Percentiles rank a stretch among this genome's conserved stretches.
phyloP scores from a whole-genome alignment of 2,888 invertebrate species.

The Danaus chrysippus region DNA sequence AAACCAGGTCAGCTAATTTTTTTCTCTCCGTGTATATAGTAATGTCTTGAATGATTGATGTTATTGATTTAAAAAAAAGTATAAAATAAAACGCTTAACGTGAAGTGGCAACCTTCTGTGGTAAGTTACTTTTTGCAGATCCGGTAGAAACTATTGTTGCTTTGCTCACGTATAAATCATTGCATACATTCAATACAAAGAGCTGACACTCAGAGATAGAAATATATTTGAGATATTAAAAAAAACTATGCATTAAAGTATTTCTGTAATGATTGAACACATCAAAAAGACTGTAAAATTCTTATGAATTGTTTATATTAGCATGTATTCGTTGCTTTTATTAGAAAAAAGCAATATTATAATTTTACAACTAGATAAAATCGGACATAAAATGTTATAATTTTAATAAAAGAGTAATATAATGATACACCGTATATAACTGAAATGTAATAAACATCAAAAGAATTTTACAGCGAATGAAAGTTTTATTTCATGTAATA shows the following conservation, averaged over 20 bases:
- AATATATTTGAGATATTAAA: background rate
- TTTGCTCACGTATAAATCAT: constrained; percentile 33
- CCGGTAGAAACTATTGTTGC: constrained; percentile 63
- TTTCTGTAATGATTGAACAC: background rate
- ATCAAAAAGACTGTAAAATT: background rate
- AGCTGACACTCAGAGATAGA: constrained; percentile 11
- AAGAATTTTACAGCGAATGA: background rate
- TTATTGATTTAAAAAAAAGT: constrained; percentile 38
- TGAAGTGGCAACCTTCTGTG: constrained; percentile 28
- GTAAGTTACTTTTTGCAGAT: constrained; percentile 57
- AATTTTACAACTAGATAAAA: no score
- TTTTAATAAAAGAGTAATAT: background rate
- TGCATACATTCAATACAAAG: constrained; percentile 27
- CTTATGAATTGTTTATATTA: background rate
- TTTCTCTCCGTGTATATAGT: constrained; percentile 66
- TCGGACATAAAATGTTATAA: background rate
- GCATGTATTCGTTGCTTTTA: background rate
- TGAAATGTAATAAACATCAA: constrained; percentile 9
- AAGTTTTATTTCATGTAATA: background rate
- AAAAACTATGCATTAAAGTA: background rate
- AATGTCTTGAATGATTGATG: constrained; percentile 69
- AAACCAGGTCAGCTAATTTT: constrained; percentile 72
- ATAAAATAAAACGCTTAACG: constrained; percentile 52
- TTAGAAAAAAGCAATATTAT: background rate
- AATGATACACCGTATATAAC: background rate